Evolutionary conservation across 1,140 invertebrate genomes (phyloP).

Genomic region (Drosophila sp.): DNA sequence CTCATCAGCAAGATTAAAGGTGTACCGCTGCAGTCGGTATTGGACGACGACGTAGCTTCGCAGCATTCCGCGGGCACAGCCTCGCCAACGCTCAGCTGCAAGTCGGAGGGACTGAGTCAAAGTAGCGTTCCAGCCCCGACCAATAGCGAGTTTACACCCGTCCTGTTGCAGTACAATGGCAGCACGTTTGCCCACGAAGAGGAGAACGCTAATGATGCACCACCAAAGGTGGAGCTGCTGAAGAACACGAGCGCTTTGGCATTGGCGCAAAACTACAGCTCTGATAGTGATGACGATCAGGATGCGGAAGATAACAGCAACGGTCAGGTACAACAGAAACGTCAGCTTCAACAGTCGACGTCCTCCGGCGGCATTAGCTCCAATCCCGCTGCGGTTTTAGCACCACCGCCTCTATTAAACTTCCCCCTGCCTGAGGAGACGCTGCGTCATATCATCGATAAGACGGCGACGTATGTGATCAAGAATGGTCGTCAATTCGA

Average conservation of each 20-base stretch:
- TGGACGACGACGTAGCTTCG: constrained; percentile 66
- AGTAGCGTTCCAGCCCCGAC: constrained; percentile 5
- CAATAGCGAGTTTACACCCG: constrained; percentile 67
- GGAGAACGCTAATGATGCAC: constrained; percentile 48
- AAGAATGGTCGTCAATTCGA: constrained; percentile 98
- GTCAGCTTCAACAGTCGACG: not conserved
- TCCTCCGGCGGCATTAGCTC: not conserved
- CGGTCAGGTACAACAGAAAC: not conserved
- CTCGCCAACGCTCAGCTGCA: constrained; percentile 66
- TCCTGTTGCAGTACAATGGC: constrained; percentile 75
- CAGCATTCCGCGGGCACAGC: constrained; percentile 65
- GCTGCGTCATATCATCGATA: constrained; percentile 95
- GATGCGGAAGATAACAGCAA: constrained; percentile 54
- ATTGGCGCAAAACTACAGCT: constrained; percentile 87
- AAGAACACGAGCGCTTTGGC: constrained; percentile 86
- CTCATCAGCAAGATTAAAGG: constrained; percentile 93
- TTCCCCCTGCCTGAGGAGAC: constrained; percentile 90
- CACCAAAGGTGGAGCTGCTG: constrained; percentile 69
- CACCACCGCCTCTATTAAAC: constrained; percentile 74
- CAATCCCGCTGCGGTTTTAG: constrained; percentile 3
- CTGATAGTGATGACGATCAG: constrained; percentile 84
- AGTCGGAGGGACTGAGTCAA: constrained; percentile 64
- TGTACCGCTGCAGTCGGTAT: constrained; percentile 85
- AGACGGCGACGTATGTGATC: constrained; percentile 97
- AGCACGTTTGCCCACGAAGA: constrained; percentile 72